Conservation (phyloP, 2,888 invertebrate species). For the Tetramorium bicarinatum region DNA sequence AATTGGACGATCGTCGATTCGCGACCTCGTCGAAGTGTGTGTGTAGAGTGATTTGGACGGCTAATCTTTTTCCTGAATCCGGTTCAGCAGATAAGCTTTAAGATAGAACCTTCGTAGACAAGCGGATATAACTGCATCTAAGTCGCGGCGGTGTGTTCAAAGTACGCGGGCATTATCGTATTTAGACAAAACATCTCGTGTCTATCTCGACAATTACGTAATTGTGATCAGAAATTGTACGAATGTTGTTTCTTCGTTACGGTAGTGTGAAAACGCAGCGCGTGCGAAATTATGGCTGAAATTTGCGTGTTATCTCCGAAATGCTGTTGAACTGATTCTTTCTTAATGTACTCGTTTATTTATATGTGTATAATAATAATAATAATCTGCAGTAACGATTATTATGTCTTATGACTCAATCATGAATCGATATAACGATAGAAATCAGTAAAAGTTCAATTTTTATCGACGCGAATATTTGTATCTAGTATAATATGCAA, state of each 20-base stretch:
- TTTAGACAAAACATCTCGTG: constrained; percentile 32
- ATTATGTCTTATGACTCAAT: neutral
- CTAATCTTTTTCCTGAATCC: neutral
- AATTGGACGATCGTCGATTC: constrained; percentile 4
- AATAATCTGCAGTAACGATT: neutral
- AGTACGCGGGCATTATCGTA: constrained; percentile 58
- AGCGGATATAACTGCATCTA: constrained; percentile 8
- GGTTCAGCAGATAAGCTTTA: constrained; percentile 11
- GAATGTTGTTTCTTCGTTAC: neutral
- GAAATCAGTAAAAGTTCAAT: neutral
- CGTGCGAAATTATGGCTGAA: constrained; percentile 5
- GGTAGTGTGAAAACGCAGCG: constrained; percentile 1
- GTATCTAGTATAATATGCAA: neutral
- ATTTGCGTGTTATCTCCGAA: constrained; percentile 23
- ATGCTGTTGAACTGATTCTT: constrained; percentile 10
- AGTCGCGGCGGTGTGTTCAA: constrained; percentile 33
- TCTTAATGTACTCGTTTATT: neutral
- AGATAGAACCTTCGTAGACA: constrained; percentile 1
- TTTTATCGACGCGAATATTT: constrained; percentile 14
- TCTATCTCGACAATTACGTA: constrained; percentile 36
- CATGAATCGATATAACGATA: neutral
- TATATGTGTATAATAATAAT: constrained; percentile 2
- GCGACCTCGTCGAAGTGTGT: neutral
- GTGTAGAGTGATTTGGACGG: neutral
- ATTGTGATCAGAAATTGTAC: constrained; percentile 32